These are phyloP conservation scores for Synergus laeviventris DNA, from an alignment of 2,888 invertebrate genomes.

Conservation along the genomic window DNA sequence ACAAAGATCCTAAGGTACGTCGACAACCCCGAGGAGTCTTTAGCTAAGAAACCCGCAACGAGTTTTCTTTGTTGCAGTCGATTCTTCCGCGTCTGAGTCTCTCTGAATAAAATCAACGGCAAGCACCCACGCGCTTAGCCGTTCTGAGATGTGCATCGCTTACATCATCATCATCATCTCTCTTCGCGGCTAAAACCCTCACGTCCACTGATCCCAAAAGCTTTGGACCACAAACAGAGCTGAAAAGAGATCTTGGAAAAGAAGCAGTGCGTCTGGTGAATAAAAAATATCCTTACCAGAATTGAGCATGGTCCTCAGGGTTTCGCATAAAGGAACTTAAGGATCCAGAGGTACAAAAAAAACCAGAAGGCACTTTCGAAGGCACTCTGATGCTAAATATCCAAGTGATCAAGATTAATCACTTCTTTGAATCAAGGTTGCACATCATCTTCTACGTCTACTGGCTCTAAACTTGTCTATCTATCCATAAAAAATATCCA, in stretches of 20 bases:
- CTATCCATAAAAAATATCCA: not conserved
- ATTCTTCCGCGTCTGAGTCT: constrained; percentile 51
- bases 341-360: not conserved
- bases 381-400: too few relatives aligned
- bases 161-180: constrained; percentile 46
- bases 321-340: not conserved
- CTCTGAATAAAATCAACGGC: constrained; percentile 47
- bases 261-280: not conserved
- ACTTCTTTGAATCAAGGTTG: not conserved
- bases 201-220: not conserved
- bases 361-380: constrained; percentile 9
- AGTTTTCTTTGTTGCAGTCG: constrained; percentile 48
- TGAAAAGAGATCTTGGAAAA: not conserved
- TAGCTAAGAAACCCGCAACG: constrained; percentile 38
- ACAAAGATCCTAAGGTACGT: constrained; percentile 40
- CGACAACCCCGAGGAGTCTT: constrained; percentile 37
- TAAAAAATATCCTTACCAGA: constrained; percentile 18
- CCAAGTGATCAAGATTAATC: not conserved
- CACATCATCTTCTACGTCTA: not conserved
- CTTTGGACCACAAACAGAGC: not conserved
- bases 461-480: constrained; percentile 27
- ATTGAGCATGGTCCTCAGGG: not conserved
- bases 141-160: constrained; percentile 32
- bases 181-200: not conserved
- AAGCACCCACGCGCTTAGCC: constrained; percentile 48